Conservation (phyloP, 2,113 vertebrate genomes). For the Pollachius pollachius region DNA sequence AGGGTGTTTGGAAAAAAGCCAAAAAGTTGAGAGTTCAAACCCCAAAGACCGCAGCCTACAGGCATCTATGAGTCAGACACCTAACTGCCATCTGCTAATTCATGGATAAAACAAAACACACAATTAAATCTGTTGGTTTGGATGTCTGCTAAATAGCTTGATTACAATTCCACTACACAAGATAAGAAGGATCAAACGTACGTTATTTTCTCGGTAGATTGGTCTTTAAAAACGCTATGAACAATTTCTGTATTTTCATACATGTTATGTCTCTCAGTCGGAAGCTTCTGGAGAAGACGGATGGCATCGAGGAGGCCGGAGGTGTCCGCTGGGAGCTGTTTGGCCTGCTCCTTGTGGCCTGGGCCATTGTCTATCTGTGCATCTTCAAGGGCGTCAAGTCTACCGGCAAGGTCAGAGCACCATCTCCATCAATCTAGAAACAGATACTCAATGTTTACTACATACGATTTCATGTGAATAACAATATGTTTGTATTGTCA, state of each 20-base stretch:
- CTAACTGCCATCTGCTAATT: no score
- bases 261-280: conserved; percentile 41
- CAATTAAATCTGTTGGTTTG: no score
- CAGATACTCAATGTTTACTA: not conserved
- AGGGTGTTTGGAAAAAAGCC: no score
- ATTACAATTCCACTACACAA: not conserved
- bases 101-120: no score
- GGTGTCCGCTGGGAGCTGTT: conserved; percentile 72
- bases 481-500: not conserved
- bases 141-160: not conserved
- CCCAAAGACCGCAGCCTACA: no score
- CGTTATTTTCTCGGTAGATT: no score
- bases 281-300: conserved; percentile 66
- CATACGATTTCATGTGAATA: not conserved
- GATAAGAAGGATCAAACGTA: not conserved
- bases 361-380: conserved; percentile 74
- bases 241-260: conserved; percentile 2
- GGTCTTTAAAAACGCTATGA: no score
- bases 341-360: conserved; percentile 65
- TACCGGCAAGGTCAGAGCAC: conserved; percentile 71
- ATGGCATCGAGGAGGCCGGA: conserved; percentile 63
- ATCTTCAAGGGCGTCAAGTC: conserved; percentile 78
- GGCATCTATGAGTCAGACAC: no score
- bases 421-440: not conserved
- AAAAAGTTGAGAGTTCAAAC: no score